These are phyloP conservation scores for Vultur gryphus DNA, from an alignment of 2,797 vertebrate genomes.

Conservation along the genomic window DNA sequence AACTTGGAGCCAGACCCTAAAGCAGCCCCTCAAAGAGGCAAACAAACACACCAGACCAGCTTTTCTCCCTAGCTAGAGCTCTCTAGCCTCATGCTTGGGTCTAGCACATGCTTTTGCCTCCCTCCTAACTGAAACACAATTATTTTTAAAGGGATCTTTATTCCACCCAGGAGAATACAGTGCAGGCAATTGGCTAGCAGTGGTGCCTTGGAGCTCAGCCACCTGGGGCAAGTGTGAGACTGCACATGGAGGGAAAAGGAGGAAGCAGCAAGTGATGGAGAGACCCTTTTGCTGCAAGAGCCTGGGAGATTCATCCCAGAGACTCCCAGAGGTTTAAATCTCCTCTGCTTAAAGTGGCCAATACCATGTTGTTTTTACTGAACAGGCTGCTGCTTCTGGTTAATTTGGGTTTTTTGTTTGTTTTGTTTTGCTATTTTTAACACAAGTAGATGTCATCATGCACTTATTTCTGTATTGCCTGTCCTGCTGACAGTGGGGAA, in stretches of 20 bases:
- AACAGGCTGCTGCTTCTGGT: neutral
- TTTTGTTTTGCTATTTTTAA: constrained; percentile 30
- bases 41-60: constrained; percentile 5
- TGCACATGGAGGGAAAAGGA: neutral
- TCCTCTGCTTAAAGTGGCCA: neutral
- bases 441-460: neutral
- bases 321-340: neutral
- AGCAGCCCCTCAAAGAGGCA: constrained; percentile 12
- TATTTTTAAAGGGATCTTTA: constrained; percentile 50
- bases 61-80: neutral
- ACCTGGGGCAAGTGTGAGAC: constrained; percentile 45
- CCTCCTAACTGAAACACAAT: neutral
- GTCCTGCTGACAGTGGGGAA: neutral
- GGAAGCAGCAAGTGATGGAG: neutral
- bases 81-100: neutral
- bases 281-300: constrained; percentile 6
- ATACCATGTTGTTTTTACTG: neutral
- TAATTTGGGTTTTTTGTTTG: neutral
- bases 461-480: neutral
- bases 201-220: constrained; percentile 53
- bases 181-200: neutral
- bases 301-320: constrained; percentile 22
- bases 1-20: constrained; percentile 36
- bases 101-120: neutral
- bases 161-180: constrained; percentile 35